Evolutionary conservation across 2,888 invertebrate genomes (phyloP).

Genomic region (Lepidochitona cinerea): DNA sequence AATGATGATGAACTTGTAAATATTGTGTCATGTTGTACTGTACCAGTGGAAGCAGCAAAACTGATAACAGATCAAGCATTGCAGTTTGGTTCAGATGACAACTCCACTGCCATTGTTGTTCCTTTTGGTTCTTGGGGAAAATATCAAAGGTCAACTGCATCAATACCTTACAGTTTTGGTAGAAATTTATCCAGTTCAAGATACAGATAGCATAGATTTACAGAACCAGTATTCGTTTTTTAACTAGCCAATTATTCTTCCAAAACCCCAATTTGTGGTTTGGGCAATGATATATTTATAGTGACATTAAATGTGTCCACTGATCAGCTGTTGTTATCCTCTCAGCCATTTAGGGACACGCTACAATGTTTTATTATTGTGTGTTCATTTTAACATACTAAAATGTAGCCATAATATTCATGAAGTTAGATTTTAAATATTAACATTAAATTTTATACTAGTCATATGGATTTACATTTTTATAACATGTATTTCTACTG

Average conservation of each 20-base stretch:
- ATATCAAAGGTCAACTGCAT: constrained; percentile 49
- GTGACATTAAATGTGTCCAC: too few species aligned
- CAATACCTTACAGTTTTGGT: constrained; percentile 58
- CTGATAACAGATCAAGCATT: constrained; percentile 73
- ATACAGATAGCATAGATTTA: constrained; percentile 8
- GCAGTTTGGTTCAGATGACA: constrained; percentile 74
- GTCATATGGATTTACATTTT: too few species aligned
- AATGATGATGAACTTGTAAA: constrained; percentile 72
- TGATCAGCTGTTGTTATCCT: too few species aligned
- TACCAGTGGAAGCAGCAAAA: constrained; percentile 71
- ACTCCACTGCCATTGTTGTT: constrained; percentile 72
- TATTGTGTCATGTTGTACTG: constrained; percentile 69
- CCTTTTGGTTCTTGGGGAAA: constrained; percentile 75
- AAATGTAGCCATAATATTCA: too few species aligned
- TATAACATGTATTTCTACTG: too few species aligned
- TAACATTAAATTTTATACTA: too few species aligned
- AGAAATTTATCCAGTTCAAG: constrained; percentile 39
- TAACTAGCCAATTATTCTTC: background rate
- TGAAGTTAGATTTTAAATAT: too few species aligned
- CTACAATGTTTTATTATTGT: too few species aligned
- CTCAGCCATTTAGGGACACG: too few species aligned
- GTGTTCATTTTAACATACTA: too few species aligned
- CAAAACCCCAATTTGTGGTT: too few species aligned
- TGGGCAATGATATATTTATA: too few species aligned
- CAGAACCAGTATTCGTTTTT: background rate